Conservation (phyloP, 2,113 vertebrate species). For the Spilogale gracilis region DNA sequence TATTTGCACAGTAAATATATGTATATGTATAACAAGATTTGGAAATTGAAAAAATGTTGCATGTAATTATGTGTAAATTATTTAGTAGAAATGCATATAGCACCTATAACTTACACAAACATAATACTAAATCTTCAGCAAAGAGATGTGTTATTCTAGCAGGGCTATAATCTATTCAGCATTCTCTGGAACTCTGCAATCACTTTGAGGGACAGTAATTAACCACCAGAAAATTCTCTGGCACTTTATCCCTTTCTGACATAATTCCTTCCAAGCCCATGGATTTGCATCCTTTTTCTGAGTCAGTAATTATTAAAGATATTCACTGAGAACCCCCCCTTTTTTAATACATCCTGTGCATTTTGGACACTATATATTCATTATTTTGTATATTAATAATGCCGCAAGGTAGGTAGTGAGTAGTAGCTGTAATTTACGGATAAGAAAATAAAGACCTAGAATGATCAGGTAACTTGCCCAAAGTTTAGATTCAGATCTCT, state of each 20-base stretch:
- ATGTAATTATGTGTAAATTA: not conserved
- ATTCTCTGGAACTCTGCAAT: not conserved
- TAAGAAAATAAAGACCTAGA: not conserved
- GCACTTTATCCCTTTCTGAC: not conserved
- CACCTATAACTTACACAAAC: not conserved
- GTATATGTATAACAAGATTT: not conserved
- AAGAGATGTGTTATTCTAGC: not conserved
- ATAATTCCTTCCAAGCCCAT: not conserved
- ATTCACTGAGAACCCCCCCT: not conserved
- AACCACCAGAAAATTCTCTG: not conserved
- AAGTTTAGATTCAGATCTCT: not conserved
- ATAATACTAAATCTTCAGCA: not conserved
- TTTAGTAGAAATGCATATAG: not conserved
- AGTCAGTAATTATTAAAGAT: not conserved
- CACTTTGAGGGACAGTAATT: not conserved
- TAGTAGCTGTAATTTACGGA: not conserved
- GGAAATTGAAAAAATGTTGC: not conserved
- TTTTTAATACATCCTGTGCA: not conserved
- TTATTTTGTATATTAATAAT: conserved; percentile 33
- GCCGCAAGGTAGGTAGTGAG: not conserved
- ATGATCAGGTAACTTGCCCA: not conserved
- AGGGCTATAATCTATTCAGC: not conserved
- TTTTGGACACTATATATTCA: not conserved
- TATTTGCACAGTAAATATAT: not conserved
- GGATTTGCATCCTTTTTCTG: not conserved